Conservation (phyloP, 2,797 vertebrate genomes). For the Gobionotothen gibberifrons region DNA sequence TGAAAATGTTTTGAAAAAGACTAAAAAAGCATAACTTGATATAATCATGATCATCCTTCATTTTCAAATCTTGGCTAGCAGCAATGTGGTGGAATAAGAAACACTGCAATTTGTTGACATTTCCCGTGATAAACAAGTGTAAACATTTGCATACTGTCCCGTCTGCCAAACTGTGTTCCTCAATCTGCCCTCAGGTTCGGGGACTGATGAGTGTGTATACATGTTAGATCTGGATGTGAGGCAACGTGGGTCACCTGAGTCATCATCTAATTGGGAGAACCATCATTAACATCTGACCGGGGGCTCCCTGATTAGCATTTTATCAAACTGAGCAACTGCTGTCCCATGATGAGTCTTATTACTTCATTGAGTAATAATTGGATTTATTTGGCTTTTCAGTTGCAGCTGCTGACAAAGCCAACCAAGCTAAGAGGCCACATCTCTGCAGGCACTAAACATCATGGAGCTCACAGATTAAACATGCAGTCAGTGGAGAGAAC, state of each 20-base stretch:
- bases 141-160: not conserved
- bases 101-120: not conserved
- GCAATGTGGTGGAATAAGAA: not conserved
- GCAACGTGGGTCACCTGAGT: slow-evolving; percentile 12
- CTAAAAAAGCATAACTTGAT: not conserved
- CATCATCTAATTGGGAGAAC: slow-evolving; percentile 26
- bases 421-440: slow-evolving; percentile 20
- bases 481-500: slow-evolving; percentile 6
- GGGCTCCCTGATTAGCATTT: slow-evolving; percentile 41
- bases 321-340: slow-evolving; percentile 16
- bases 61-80: not conserved
- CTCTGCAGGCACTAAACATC: slow-evolving; percentile 9
- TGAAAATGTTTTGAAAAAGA: not conserved
- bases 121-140: not conserved
- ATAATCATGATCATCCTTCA: not conserved
- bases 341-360: slow-evolving; percentile 12
- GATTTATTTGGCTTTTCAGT: slow-evolving; percentile 31
- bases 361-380: slow-evolving; percentile 36
- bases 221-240: slow-evolving; percentile 13
- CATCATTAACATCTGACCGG: slow-evolving; percentile 39
- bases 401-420: slow-evolving; percentile 24
- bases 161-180: slow-evolving; percentile 7
- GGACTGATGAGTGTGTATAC: slow-evolving; percentile 9
- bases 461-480: slow-evolving; percentile 8
- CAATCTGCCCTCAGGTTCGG: slow-evolving; percentile 1